Evolutionary conservation across 35 echinoderm and acorn worm species (phyloP).

Genomic region (Nesometra sesokonis): DNA sequence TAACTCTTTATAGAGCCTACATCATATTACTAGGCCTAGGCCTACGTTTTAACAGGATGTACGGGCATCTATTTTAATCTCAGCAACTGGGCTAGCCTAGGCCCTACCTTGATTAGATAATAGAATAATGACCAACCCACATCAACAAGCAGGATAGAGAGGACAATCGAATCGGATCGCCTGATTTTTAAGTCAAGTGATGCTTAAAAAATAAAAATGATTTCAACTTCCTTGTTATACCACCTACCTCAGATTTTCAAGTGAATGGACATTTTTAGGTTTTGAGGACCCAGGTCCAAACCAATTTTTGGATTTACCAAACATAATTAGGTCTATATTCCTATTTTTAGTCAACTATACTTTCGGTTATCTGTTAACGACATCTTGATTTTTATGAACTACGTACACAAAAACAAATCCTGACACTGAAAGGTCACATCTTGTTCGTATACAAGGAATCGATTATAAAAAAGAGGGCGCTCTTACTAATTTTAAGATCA

Average conservation of each 20-base stretch:
- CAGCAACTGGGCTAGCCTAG: too few relatives aligned
- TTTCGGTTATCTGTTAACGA: neutral
- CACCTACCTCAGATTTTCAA: slow-evolving; percentile 7
- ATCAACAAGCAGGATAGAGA: too few relatives aligned
- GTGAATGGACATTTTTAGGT: slow-evolving; percentile 13
- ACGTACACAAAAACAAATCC: neutral
- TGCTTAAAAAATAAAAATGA: neutral
- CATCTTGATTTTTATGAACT: neutral
- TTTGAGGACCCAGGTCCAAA: neutral
- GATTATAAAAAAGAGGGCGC: neutral
- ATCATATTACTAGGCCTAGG: too few relatives aligned
- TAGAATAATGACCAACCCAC: too few relatives aligned
- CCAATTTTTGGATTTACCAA: slow-evolving; percentile 7
- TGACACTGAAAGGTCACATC: neutral
- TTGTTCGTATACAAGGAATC: neutral
- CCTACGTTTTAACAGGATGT: too few relatives aligned
- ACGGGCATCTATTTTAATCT: too few relatives aligned
- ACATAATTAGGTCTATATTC: neutral
- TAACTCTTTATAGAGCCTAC: too few relatives aligned
- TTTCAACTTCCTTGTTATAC: too few relatives aligned
- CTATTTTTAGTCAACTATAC: neutral
- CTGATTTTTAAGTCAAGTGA: too few relatives aligned
- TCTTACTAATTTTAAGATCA: too few relatives aligned
- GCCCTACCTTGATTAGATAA: too few relatives aligned
- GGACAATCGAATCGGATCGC: too few relatives aligned